These are phyloP conservation scores for Drosophila maculinotata DNA, from an alignment of 2,888 invertebrate species.

Conservation along the genomic window DNA sequence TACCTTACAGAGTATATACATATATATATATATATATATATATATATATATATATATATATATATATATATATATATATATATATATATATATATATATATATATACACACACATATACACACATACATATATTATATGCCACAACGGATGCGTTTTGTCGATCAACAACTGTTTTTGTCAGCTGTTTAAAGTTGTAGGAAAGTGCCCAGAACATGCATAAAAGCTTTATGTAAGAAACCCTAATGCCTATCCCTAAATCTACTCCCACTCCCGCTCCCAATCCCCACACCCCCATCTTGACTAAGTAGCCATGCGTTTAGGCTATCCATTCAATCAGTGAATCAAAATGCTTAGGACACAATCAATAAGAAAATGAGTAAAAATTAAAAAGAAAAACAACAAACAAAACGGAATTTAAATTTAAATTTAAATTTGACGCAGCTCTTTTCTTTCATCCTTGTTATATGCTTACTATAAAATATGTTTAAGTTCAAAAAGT, in stretches of 20 bases:
- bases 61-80: conserved; percentile 3
- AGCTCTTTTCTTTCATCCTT: conserved; percentile 50
- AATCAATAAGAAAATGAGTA: conserved; percentile 9
- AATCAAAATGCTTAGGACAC: conserved; percentile 25
- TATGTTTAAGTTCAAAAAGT: conserved; percentile 25
- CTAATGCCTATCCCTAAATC: neutral
- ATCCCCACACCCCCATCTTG: conserved; percentile 4
- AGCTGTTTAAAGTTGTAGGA: conserved; percentile 15
- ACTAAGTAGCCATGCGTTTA: conserved; percentile 13
- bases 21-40: conserved; percentile 3
- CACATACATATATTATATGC: conserved; percentile 1
- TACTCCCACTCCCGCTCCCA: neutral
- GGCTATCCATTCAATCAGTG: conserved; percentile 18
- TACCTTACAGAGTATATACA: conserved; percentile 18
- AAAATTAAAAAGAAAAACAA: neutral
- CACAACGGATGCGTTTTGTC: conserved; percentile 8
- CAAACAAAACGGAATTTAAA: conserved; percentile 2
- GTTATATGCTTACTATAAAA: conserved; percentile 53
- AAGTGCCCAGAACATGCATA: neutral
- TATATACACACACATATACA: neutral
- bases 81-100: conserved; percentile 3
- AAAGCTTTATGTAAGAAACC: conserved; percentile 3
- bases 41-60: neutral
- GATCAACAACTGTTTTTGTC: conserved; percentile 19
- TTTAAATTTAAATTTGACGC: conserved; percentile 15